Base-by-base conservation (phyloP, 1,140 invertebrate species). In the Metopolophium dirhodum region DNA sequence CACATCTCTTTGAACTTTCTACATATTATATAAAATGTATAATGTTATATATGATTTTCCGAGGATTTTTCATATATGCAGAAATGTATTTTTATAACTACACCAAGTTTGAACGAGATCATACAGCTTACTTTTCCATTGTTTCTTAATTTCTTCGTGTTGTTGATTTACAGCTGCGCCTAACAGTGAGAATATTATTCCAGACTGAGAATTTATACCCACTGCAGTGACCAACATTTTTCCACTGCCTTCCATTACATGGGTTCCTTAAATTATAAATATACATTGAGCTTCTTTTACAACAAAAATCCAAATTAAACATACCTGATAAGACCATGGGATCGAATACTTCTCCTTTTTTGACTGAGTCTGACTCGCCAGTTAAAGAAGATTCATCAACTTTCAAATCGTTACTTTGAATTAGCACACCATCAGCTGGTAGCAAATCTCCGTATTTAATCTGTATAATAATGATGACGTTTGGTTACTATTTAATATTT, bases 201-300 rank as follows among this genome's bases (percentile, higher is more conserved):
- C 99, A 92, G 99, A 99, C 95, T 99, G 99, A 6, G 99, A 99
- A 95, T 99, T 99, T 87, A 99, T 97, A 95, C 99, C 99, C 68
- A 99, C 99, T 82, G 99, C 99, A 61, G 98, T 98, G 86, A 99
- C 99, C 94, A 99, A 95, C 98, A 99, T 99, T 96, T 99, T 99
- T 57, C 99, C 99, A 94, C 99, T 99, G 90, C 99, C 99, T 96
- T 99, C 99, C 99, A 99, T 99, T 87, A 99, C 99, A 96, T 99
- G 99, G 91, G 99, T 99, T 94, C 99, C 99, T 97, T 94, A n/a
- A 92, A 41, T 49, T 87, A 86, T 61, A 87, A 51, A 26, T n/a
- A 45, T 49, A 47, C 20, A 49, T 87, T 54, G 22, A 23, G 22
- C 0, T 0, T 54, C 22, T 23, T 54, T 22, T 54, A 54, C 22